Evolutionary conservation across 37 sponge, comb jelly and placozoan genomes (phyloP).

Genomic region (Halisarca cf. caerulea): DNA sequence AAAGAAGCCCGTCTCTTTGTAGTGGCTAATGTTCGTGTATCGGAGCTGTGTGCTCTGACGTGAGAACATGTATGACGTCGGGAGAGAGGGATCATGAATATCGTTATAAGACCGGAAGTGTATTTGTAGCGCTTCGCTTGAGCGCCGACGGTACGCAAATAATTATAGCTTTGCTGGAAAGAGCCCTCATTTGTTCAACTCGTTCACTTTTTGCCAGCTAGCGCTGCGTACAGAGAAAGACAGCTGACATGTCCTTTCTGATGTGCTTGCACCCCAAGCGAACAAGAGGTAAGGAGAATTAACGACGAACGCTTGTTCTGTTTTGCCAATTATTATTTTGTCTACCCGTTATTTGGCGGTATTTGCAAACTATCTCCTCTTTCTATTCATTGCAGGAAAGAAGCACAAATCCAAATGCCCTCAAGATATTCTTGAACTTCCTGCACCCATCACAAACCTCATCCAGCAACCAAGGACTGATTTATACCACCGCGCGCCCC

Average conservation of each 20-base stretch:
- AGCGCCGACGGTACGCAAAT: too few species aligned
- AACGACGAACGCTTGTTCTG: neutral
- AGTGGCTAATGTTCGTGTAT: too few species aligned
- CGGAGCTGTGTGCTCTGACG: too few species aligned
- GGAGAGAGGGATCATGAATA: neutral
- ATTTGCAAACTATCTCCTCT: neutral
- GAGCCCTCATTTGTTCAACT: too few species aligned
- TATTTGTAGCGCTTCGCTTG: neutral
- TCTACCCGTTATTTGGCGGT: neutral
- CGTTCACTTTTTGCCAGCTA: too few species aligned
- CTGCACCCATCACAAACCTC: neutral
- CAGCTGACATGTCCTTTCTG: neutral
- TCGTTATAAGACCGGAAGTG: neutral
- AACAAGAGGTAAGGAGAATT: neutral
- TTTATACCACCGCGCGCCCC: neutral
- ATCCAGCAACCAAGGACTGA: neutral
- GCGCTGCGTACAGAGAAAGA: too few species aligned
- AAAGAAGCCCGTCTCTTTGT: too few species aligned
- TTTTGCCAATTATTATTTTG: neutral
- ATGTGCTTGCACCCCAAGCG: slow-evolving; percentile 10
- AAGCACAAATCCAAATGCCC: neutral
- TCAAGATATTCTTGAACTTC: neutral
- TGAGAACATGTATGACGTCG: too few species aligned
- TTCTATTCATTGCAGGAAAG: neutral
- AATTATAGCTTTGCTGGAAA: too few species aligned